Evolutionary conservation across 2,888 invertebrate genomes (phyloP).

Genomic region (Acronicta alni): DNA sequence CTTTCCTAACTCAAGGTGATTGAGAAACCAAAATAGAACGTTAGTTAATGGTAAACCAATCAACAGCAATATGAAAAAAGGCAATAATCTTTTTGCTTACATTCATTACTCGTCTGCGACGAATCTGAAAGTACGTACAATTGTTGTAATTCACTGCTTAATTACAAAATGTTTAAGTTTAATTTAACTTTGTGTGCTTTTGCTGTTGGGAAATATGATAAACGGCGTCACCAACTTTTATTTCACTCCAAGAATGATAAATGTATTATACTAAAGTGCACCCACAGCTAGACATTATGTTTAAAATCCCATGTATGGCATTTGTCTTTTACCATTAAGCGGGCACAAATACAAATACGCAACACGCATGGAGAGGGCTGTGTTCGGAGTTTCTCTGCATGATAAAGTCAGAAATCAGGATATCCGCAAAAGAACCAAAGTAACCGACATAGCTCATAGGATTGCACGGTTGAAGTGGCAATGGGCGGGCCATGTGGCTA

Average conservation of each 20-base stretch:
- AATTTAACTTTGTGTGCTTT: conserved; percentile 1
- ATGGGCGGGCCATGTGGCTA: too few relatives aligned
- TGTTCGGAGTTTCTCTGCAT: too few relatives aligned
- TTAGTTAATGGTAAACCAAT: conserved; percentile 9
- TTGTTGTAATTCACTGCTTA: conserved; percentile 22
- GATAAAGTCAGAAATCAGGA: too few relatives aligned
- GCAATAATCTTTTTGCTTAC: conserved; percentile 17
- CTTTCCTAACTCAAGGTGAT: not conserved
- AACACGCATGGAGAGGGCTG: too few relatives aligned
- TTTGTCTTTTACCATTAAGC: too few relatives aligned
- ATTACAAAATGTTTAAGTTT: conserved; percentile 7
- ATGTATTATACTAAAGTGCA: too few relatives aligned
- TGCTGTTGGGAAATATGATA: conserved; percentile 12
- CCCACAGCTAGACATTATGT: too few relatives aligned
- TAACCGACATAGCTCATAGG: too few relatives aligned
- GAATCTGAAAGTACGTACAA: conserved; percentile 32
- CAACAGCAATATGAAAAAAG: conserved; percentile 3
- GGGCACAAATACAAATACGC: too few relatives aligned
- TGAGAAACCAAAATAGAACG: not conserved
- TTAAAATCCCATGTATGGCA: too few relatives aligned
- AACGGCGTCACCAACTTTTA: conserved; percentile 3
- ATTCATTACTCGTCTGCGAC: conserved; percentile 26
- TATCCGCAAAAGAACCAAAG: too few relatives aligned
- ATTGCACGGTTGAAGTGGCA: too few relatives aligned
- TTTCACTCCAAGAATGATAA: not conserved